Base-by-base conservation (phyloP, 2,888 invertebrate genomes). In the Ischnus inquisitorius region DNA sequence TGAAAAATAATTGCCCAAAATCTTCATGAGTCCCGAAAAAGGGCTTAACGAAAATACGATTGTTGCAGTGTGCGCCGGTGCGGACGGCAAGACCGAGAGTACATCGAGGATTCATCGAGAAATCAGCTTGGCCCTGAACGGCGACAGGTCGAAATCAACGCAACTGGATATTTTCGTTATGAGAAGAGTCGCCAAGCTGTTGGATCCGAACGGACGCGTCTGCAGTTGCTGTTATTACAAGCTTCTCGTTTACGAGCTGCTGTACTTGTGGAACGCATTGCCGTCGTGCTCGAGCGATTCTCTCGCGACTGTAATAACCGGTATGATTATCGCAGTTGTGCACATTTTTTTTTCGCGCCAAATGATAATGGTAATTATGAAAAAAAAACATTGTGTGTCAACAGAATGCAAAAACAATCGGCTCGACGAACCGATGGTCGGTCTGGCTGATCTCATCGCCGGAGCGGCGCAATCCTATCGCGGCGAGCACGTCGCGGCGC, bases 211-310 rank as follows among this genome's bases (percentile, higher is more conserved):
- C 48, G 88, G 88, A 28, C 85, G 83, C 54, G 88, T 88, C 2
- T 90, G 90, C 64, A 79, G 89, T 1, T 69, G 86, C 3, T 82
- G 91, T 5, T 95, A 95, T 90, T 96, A 95, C 93, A 94, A 94
- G 85, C 91, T 96, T 78, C 93, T 96, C 68, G 94, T 95, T 22
- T 95, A 95, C 88, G 96, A 96, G 92, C 94, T 96, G 91, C 93
- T 96, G 46, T 96, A 96, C 89, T 92, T 96, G 65, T 96, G 96
- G 96, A 96, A 96, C 89, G 95, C 96, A 12, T 91, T 96, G 87
- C 95, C 96, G 28, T 95, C 94, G 85, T 96, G 94, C 92, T 95
- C 90, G 51, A 74, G 79, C 0, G 92, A 93, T 46, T 91, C 93
- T 22, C 89, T 95, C 16, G 85, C 89, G 16, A 87, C 82, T 25